phyloP scores from a whole-genome alignment of 2,888 invertebrate genomes.

The Agonum fuliginosum region DNA sequence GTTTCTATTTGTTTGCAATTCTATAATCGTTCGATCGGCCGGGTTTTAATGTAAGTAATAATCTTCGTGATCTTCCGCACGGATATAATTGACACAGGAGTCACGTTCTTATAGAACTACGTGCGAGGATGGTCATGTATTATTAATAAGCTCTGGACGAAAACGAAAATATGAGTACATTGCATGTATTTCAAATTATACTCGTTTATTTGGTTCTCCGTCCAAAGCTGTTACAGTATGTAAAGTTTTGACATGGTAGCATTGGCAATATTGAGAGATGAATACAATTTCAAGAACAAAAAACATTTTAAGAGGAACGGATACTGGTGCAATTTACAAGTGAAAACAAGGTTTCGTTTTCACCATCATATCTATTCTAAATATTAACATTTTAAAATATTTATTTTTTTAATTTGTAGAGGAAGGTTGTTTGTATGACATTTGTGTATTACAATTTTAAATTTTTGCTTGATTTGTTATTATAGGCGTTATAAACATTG shows the following conservation, averaged over 20 bases:
- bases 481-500: no score
- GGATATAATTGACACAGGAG: background rate
- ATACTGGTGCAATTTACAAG: no score
- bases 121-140: slow-evolving; percentile 7
- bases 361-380: no score
- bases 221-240: slow-evolving; percentile 25
- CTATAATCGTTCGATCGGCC: slow-evolving; percentile 6
- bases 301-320: no score
- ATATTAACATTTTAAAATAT: no score
- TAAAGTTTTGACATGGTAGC: slow-evolving; percentile 12
- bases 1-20: slow-evolving; percentile 23
- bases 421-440: no score
- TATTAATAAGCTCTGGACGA: slow-evolving; percentile 33
- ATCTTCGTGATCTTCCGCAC: background rate
- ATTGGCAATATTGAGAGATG: background rate
- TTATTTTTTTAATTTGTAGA: no score
- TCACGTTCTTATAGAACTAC: slow-evolving; percentile 9
- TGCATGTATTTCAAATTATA: slow-evolving; percentile 13
- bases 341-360: no score
- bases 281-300: background rate
- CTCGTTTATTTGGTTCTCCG: slow-evolving; percentile 14
- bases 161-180: slow-evolving; percentile 22
- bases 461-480: no score
- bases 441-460: no score
- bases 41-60: slow-evolving; percentile 17